Evolutionary conservation across 2,888 invertebrate genomes (phyloP), one percentile per base, ranked within the genome.

Genomic region (Apeira syringaria): DNA sequence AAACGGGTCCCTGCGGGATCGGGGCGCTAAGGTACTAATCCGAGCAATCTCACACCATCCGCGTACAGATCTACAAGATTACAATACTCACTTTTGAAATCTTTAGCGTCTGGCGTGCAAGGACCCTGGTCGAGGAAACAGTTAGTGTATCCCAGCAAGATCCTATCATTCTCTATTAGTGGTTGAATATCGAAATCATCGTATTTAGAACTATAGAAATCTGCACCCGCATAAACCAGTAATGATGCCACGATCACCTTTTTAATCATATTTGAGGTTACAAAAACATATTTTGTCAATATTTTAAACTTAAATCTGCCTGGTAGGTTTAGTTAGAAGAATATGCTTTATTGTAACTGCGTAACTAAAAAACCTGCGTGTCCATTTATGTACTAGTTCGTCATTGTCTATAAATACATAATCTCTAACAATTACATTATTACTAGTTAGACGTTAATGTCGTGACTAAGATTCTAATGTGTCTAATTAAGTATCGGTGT

Each of bases 81-180:
- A 18, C 32, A 10, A 11, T 26, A 76, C 91, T 91, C 80, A 95
- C 95, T 92, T 86, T 93, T 95, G 9, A 95, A 90, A 77, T 94
- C 93, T 62, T 92, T 92, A 34, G 92, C 95, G 57, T 95, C 95
- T 2, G 94, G 91, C 0, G 94, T 94, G 62, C 95, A 95, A 3
- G 91, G 92, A 6, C 93, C 93, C 46, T 87, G 75, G 2, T 92
- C 92, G 38, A 95, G 84, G 53, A 95, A 86, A 60, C 96, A 96
- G 46, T 93, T 93, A 3, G 94, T 88, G 61, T 95, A 95, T 53
- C 92, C 91, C 34, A 92, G 83, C 7, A 95, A 80, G 35, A 95
- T 86, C 46, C 94, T 91, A 27, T 94, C 93, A 66, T 93, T 95
- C 20, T 80, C 85, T 13, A 95, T 66, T 47, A 95, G 89, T 33